phyloP scores from a whole-genome alignment of 2,113 vertebrate genomes.

The Hippocampus zosterae region DNA sequence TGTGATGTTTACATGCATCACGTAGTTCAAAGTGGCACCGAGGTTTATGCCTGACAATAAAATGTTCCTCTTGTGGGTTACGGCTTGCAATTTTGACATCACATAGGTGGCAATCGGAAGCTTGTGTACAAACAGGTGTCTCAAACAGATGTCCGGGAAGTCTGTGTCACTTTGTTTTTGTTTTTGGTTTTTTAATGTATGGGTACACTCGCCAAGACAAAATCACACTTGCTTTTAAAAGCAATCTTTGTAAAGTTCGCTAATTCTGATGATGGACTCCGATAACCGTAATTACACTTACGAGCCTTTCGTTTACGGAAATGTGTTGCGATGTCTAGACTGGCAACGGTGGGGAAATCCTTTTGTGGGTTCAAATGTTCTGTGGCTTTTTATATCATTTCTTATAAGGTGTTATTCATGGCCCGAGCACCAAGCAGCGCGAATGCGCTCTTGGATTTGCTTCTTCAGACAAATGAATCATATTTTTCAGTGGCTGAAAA shows the following conservation, averaged over 20 bases:
- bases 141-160: slow-evolving; percentile 70
- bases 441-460: neutral
- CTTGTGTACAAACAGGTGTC: slow-evolving; percentile 60
- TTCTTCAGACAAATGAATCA: neutral
- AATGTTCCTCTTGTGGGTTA: slow-evolving; percentile 8
- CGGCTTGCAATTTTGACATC: slow-evolving; percentile 5
- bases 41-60: slow-evolving; percentile 22
- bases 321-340: slow-evolving; percentile 22
- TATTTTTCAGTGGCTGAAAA: neutral
- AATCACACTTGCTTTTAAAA: slow-evolving; percentile 61
- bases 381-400: neutral
- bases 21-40: neutral
- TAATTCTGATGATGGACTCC: slow-evolving; percentile 57
- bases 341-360: neutral
- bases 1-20: slow-evolving; percentile 3
- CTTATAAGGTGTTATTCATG: neutral
- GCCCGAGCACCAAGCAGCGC: neutral
- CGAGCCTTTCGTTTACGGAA: slow-evolving; percentile 42
- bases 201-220: slow-evolving; percentile 47
- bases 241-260: slow-evolving; percentile 45
- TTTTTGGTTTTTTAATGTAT: slow-evolving; percentile 35
- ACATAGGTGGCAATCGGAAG: slow-evolving; percentile 31
- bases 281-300: slow-evolving; percentile 59
- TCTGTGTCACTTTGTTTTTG: slow-evolving; percentile 4
- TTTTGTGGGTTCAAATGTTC: neutral